Base-by-base conservation (phyloP, 2,113 vertebrate species). In the Dolichallabes microphthalmus region DNA sequence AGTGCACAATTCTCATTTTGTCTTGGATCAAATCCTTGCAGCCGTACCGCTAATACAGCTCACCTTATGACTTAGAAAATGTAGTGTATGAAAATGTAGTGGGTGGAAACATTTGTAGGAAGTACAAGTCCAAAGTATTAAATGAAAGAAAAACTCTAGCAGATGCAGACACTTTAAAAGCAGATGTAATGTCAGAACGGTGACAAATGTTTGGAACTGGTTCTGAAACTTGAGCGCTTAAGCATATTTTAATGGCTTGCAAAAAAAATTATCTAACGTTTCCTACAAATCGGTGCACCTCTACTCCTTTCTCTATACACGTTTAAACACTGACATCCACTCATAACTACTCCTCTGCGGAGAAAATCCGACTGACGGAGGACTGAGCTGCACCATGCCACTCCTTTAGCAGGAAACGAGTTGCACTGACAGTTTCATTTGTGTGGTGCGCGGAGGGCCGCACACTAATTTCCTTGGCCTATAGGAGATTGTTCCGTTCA, bases 361-460 rank as follows among this genome's bases (percentile, higher is more conserved):
- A 85, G 66, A 79, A 89, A 90, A 81, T 82, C 80, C 85, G 85
- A 75, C 85, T 84, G 86, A 74, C 63, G 8, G 13, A 88, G 63
- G 79, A 75, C 74, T 63, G 57, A 74, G 85, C 75, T 22, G 61
- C 64, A 76, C 63, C 45, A 74, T 84, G 73, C 63, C 66, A 58
- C 75, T 86, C 81, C 52, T 82, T 81, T 78, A 83, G 85, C 84
- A 88, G 90, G 81, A 86, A 87, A 82, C 82, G 60, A 91, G 82
- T 79, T 82, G 39, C 86, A 82, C 85, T 94, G 92, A 95, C 93
- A 93, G 88, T 91, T 94, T 92, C 90, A 93, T 94, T 94, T 92
- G 91, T 85, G 85, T 71, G 83, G 84, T 63, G 85, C 85, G 84
- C 86, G 78, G 69, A 52, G 87, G 88, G 90, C 90, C 84, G 87